Conservation (phyloP, 2,797 vertebrate genomes). For the Myotis daubentonii region DNA sequence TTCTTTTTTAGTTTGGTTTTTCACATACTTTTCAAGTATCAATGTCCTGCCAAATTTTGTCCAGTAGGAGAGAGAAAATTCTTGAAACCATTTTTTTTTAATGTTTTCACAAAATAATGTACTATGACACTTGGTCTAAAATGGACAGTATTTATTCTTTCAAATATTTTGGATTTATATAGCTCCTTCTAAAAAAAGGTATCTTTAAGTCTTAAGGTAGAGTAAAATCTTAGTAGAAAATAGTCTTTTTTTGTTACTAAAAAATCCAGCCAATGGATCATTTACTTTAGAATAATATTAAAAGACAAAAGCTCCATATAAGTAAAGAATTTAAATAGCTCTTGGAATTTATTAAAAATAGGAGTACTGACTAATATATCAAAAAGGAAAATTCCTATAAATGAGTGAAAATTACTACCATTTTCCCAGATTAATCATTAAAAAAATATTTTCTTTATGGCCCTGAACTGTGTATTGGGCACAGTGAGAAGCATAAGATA, state of each 20-base stretch:
- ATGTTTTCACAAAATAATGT: slow-evolving; percentile 30
- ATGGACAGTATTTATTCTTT: slow-evolving; percentile 3
- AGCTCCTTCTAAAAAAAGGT: neutral
- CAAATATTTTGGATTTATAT: neutral
- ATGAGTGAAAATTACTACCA: slow-evolving; percentile 43
- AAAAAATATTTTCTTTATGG: slow-evolving; percentile 51
- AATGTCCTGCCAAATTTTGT: slow-evolving; percentile 2
- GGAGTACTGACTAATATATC: slow-evolving; percentile 17
- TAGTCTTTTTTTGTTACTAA: neutral
- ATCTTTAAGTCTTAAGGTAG: neutral
- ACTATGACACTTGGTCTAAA: neutral
- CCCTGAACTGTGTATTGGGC: neutral
- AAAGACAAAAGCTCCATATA: slow-evolving; percentile 14
- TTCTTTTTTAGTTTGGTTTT: neutral
- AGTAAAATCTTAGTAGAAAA: slow-evolving; percentile 31
- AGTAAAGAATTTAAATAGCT: slow-evolving; percentile 30
- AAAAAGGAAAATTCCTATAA: slow-evolving; percentile 56
- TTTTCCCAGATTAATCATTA: slow-evolving; percentile 56
- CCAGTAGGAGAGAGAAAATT: neutral
- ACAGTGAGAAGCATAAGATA: neutral
- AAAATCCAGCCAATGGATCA: neutral
- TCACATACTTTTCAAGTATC: neutral
- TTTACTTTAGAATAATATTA: slow-evolving; percentile 43
- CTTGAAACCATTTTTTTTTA: slow-evolving; percentile 35
- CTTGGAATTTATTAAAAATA: slow-evolving; percentile 54